Conservation (phyloP, 2,888 invertebrate genomes). For the Hirtodrosophila confusa region DNA sequence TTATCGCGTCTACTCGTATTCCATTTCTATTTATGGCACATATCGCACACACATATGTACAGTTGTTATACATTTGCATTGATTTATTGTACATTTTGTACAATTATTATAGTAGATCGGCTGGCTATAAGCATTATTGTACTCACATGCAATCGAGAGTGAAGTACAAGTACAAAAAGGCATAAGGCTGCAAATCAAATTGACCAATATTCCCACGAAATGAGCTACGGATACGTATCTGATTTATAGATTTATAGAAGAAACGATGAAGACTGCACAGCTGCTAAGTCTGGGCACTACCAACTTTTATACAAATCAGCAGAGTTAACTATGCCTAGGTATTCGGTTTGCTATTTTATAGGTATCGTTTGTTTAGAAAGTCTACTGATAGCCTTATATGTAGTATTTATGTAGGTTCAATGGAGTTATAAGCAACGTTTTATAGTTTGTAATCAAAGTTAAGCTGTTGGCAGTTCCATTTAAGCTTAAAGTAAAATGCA, state of each 20-base stretch:
- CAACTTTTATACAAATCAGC: too few relatives aligned
- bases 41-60: conserved; percentile 73
- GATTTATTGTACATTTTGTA: conserved; percentile 52
- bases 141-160: conserved; percentile 29
- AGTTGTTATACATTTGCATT: conserved; percentile 39
- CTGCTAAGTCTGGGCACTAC: neutral
- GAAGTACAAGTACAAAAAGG: conserved; percentile 29
- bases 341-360: conserved; percentile 36
- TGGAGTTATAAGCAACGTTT: conserved; percentile 38
- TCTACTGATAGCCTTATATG: conserved; percentile 40
- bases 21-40: conserved; percentile 63
- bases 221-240: conserved; percentile 5
- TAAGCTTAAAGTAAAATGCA: conserved; percentile 46
- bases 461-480: conserved; percentile 56
- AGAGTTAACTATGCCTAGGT: conserved; percentile 9
- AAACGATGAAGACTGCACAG: conserved; percentile 16
- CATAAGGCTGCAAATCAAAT: conserved; percentile 67
- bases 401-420: conserved; percentile 10
- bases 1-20: conserved; percentile 2
- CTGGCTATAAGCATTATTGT: conserved; percentile 39
- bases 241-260: conserved; percentile 8
- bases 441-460: conserved; percentile 20
- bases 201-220: conserved; percentile 38
- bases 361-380: conserved; percentile 49
- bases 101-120: conserved; percentile 33